Evolutionary conservation across 2,888 invertebrate genomes (phyloP), one percentile per base, ranked within the genome.

Genomic region (Brachylomia viminalis): DNA sequence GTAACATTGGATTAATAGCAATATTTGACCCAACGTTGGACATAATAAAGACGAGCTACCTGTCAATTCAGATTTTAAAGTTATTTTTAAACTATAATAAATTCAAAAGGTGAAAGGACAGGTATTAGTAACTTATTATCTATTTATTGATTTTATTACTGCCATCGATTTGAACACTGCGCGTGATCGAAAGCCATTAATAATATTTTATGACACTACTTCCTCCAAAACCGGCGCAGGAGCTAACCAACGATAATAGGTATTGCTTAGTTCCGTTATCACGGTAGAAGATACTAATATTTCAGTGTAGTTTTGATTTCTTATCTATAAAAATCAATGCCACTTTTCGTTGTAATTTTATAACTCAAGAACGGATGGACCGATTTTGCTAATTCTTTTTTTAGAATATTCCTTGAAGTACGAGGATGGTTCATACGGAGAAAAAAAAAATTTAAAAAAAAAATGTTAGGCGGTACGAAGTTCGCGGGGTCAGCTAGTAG

Each of bases 141-240:
- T 23, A 54, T 72, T 33, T 23, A 30, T 42, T 59, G 13, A 74
- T 42, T 30, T 42, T 6, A 59, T 13, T 49, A 11, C 33, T 47
- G 42, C 23, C 20, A 17, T 75, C 17, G 8, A 62, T 45, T 45
- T 61, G 10, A 45, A 30, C 45, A 8, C 8, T 38, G 27, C 17
- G 33, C 62, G 13, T 47, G 45, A 54, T 75, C 23, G 27, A 11
- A 77, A 17, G 17, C 38, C 23, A 30, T 66, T 33, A 30, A 65
- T 66, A 65, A 77, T 27, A 66, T 59, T 27, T 33, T 77, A 77
- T 27, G 42, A 58, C 64, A 47, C 30, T 0, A 65, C 47, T 76
- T 76, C 65, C 47, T 64, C 4, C 58, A 66, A 49, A 64, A 30
- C 47, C 52, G 7, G 49, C n/a, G 30, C 42, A 59, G 47, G 54